phyloP scores from a whole-genome alignment of 2,113 vertebrate genomes.

The Corydoras maculifer region DNA sequence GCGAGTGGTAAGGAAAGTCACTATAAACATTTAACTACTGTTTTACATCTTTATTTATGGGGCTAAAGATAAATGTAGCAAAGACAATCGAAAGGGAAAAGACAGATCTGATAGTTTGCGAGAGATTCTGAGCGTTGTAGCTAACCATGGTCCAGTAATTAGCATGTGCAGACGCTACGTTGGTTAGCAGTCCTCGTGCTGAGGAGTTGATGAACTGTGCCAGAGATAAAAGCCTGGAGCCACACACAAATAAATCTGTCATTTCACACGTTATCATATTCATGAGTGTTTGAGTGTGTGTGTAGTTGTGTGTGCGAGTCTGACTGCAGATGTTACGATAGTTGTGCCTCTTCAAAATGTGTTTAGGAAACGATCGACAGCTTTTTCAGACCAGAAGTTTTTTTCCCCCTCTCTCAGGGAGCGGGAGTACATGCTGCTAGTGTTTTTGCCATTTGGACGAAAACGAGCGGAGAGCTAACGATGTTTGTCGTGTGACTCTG shows the following conservation, averaged over 20 bases:
- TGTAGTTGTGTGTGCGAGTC: slow-evolving; percentile 28
- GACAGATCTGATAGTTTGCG: slow-evolving; percentile 23
- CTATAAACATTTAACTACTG: too few relatives aligned
- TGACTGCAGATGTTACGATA: slow-evolving; percentile 66
- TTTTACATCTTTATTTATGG: neutral
- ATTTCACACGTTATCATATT: slow-evolving; percentile 60
- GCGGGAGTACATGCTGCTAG: slow-evolving; percentile 44
- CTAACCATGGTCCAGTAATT: slow-evolving; percentile 64
- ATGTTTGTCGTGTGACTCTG: slow-evolving; percentile 85
- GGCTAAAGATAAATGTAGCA: neutral
- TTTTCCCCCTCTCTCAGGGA: slow-evolving; percentile 36
- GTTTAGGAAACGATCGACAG: slow-evolving; percentile 41
- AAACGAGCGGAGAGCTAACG: slow-evolving; percentile 76
- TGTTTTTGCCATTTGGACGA: slow-evolving; percentile 45
- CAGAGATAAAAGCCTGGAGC: slow-evolving; percentile 88
- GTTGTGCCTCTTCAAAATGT: slow-evolving; percentile 67
- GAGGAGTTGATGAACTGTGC: slow-evolving; percentile 99
- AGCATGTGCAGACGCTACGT: slow-evolving; percentile 47
- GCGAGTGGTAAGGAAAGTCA: neutral
- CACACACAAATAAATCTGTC: slow-evolving; percentile 78
- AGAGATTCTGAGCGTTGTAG: slow-evolving; percentile 37
- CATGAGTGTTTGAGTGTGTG: slow-evolving; percentile 33
- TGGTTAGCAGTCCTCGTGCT: slow-evolving; percentile 73
- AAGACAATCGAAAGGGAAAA: slow-evolving; percentile 17
- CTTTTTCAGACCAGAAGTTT: slow-evolving; percentile 44